phyloP scores from a whole-genome alignment of 2,888 invertebrate genomes.

The Sphinx pinastri region DNA sequence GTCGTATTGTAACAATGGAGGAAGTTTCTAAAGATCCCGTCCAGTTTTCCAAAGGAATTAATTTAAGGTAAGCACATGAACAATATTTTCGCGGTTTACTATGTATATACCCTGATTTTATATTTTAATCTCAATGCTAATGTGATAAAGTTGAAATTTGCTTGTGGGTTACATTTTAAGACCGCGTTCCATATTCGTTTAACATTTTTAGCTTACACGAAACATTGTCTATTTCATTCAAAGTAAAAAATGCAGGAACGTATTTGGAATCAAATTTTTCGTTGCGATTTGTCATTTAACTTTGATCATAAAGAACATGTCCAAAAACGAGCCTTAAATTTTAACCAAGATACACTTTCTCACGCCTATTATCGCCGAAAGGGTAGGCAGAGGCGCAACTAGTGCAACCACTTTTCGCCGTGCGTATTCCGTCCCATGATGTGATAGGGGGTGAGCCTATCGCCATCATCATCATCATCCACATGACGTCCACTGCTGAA shows the following conservation, averaged over 20 bases:
- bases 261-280: no score
- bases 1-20: constrained; percentile 51
- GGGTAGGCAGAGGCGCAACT: no score
- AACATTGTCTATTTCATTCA: neutral
- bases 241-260: neutral
- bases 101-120: neutral
- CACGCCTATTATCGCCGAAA: no score
- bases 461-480: no score
- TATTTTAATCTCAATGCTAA: neutral
- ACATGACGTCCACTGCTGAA: no score
- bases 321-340: no score
- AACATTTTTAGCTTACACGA: neutral
- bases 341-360: no score
- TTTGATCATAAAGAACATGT: no score
- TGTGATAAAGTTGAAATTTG: neutral
- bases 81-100: neutral
- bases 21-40: constrained; percentile 60
- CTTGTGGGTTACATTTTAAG: neutral
- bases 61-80: constrained; percentile 55
- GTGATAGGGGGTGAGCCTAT: no score
- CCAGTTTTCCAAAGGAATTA: constrained; percentile 66
- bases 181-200: neutral
- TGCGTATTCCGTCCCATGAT: no score
- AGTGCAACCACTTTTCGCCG: no score
- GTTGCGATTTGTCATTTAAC: no score